phyloP scores from a whole-genome alignment of 2,797 vertebrate species.

The Atherinosoma microstoma region DNA sequence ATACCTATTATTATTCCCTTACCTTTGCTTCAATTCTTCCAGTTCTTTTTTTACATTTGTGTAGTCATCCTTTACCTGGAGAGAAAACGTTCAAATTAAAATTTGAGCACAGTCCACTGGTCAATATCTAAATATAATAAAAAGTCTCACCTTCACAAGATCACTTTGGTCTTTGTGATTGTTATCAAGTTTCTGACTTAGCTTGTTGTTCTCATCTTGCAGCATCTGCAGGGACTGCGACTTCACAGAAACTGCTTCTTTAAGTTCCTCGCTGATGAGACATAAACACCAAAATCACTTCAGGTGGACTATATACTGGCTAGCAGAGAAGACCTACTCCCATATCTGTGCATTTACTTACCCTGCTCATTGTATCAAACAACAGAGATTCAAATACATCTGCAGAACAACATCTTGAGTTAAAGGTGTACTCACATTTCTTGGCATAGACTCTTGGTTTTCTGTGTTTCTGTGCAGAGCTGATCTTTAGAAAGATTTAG shows the following conservation, averaged over 20 bases:
- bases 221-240: slow-evolving; percentile 86
- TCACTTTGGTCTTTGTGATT: slow-evolving; percentile 85
- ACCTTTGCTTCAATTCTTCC: slow-evolving; percentile 95
- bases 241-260: slow-evolving; percentile 86
- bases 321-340: background rate
- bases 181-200: slow-evolving; percentile 86
- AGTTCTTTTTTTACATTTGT: slow-evolving; percentile 91
- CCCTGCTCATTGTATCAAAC: background rate
- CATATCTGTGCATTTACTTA: background rate
- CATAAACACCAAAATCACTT: slow-evolving; percentile 39
- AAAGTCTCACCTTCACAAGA: slow-evolving; percentile 74
- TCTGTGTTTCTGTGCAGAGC: slow-evolving; percentile 86
- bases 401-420: background rate
- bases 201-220: slow-evolving; percentile 90
- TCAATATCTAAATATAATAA: background rate
- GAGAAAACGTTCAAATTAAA: background rate
- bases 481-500: slow-evolving; percentile 88
- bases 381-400: background rate
- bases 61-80: slow-evolving; percentile 90
- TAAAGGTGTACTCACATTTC: slow-evolving; percentile 89
- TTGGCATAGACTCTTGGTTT: slow-evolving; percentile 85
- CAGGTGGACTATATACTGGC: background rate
- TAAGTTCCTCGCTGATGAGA: slow-evolving; percentile 90
- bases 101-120: background rate
- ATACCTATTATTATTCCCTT: slow-evolving; percentile 44